Base-by-base conservation (phyloP, 2,888 invertebrate species). In the Eristalinus aeneus region DNA sequence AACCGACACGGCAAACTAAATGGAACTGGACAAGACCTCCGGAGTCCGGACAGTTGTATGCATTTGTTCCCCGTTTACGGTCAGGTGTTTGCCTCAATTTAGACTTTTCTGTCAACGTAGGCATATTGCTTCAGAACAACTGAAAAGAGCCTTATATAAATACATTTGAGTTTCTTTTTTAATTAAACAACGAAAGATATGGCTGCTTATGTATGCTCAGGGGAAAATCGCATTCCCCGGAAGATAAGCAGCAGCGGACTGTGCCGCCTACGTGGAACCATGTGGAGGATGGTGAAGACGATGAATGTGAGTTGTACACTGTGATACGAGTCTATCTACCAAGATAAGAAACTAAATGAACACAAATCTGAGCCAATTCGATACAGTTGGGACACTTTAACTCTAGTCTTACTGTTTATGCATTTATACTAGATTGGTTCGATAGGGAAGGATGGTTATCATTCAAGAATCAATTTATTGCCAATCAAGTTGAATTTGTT, bases 81-180 rank as follows among this genome's bases (percentile, higher is more conserved):
- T 34, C 23, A 74, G 46, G 36, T 73, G 68, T 63, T 36, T 64
- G 64, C 63, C 58, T 81, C 73, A 72, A 75, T 76, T 68, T 80
- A 68, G 39, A 32, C 22, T 61, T 78, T 78, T 71, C 67, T 84
- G 86, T 58, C 88, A 88, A 89, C 88, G 89, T 88, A 81, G 80
- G 88, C 88, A 88, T 32, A 60, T 72, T 64, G 23, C 32, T 16
- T 20, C 31, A 46, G 75, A 46, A 16, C 46, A 1, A 46, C 16
- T 6, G 46, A 16, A 46, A 46, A 16, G 16, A 16, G 46, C 16
- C n/a, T 6, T 46, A 46, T 46, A 16, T n/a, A n/a, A n/a, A n/a
- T 46, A 46, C 46, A 46, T 16, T 46, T 1, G 46, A 16, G 46
- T 46, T 46, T 46, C 16, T 16, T 46, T n/a, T 46, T 79, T 79